Evolutionary conservation across 2,113 vertebrate genomes (phyloP).

Genomic region (Ibidorhyncha struthersii): DNA sequence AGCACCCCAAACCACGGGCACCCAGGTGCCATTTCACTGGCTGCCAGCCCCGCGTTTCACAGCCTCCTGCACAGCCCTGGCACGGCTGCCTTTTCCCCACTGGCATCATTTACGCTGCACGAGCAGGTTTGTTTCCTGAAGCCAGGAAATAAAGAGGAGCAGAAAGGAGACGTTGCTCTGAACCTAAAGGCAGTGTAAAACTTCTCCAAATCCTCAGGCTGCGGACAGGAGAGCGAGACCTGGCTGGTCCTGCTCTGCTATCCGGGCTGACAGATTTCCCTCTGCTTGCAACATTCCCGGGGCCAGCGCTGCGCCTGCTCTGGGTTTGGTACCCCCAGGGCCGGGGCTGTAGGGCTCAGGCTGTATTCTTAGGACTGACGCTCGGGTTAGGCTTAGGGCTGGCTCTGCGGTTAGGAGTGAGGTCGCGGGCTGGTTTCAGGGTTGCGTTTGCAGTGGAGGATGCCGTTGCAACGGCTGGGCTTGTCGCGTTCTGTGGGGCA

Average conservation of each 20-base stretch:
- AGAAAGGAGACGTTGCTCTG: background rate
- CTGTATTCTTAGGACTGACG: background rate
- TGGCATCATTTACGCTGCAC: background rate
- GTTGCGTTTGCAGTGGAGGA: background rate
- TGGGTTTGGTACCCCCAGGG: background rate
- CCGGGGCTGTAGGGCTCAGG: background rate
- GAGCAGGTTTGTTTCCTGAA: background rate
- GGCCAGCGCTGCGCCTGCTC: background rate
- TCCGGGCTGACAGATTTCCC: background rate
- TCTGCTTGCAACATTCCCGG: background rate
- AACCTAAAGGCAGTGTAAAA: background rate
- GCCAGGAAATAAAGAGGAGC: background rate
- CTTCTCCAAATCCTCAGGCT: background rate
- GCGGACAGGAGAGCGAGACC: background rate
- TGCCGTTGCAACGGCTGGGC: background rate
- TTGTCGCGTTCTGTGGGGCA: background rate
- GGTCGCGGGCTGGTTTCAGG: background rate
- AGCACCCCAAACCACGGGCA: background rate
- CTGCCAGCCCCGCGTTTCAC: background rate
- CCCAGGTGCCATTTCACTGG: accelerated
- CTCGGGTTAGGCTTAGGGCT: background rate
- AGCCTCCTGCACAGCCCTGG: background rate
- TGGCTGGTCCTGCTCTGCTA: background rate
- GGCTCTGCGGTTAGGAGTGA: background rate
- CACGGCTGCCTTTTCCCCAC: background rate